Conservation (phyloP, 2,888 invertebrate species). For the Calameuta pallipes region DNA sequence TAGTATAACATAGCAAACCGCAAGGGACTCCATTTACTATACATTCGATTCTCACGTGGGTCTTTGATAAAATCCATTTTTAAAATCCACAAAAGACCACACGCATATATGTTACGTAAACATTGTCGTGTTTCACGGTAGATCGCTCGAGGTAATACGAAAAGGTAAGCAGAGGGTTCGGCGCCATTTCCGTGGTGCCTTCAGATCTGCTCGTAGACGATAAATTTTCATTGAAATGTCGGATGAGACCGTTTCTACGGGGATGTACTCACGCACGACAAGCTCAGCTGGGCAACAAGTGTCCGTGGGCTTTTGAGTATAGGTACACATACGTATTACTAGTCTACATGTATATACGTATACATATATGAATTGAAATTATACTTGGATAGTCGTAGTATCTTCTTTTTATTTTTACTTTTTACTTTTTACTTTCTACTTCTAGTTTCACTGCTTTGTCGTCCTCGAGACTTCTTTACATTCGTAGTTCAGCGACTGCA, state of each 20-base stretch:
- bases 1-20: neutral
- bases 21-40: neutral
- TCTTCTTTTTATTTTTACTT: neutral
- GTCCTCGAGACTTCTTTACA: neutral
- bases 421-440: neutral
- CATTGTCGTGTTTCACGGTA: neutral
- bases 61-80: neutral
- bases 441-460: neutral
- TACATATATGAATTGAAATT: neutral
- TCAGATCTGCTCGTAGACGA: neutral
- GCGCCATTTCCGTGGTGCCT: neutral
- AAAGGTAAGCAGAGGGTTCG: neutral
- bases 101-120: neutral
- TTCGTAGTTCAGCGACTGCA: neutral
- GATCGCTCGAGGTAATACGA: neutral
- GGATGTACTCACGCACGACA: slow-evolving; percentile 42
- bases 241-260: slow-evolving; percentile 36
- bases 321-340: neutral
- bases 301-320: slow-evolving; percentile 23
- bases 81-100: neutral
- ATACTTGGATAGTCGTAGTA: neutral
- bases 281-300: slow-evolving; percentile 42
- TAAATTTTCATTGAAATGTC: slow-evolving; percentile 24
- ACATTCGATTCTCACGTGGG: neutral
- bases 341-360: neutral